Base-by-base conservation (phyloP, 2,888 invertebrate species). In the Odontomyia ornata region DNA sequence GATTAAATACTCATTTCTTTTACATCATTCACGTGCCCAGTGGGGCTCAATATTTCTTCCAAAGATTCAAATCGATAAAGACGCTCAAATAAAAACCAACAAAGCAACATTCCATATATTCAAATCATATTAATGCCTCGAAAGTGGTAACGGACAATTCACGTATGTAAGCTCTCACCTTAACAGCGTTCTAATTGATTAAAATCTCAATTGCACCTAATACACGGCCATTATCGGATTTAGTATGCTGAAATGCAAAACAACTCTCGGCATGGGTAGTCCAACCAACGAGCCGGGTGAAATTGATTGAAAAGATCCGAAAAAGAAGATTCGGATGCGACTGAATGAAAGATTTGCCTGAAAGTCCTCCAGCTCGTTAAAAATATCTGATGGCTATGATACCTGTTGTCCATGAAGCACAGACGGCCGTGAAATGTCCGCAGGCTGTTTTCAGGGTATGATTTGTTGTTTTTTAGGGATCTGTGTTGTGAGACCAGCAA, bases 171-270 rank as follows among this genome's bases (percentile, higher is more conserved):
- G 15, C 30, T 64, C 27, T 30, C 71, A 71, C 52, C 25, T 71
- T 47, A 25, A 36, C 36, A 36, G 28, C 52, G 71, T 71, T 71
- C 52, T 47, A 47, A 71, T 47, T 71, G 71, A 71, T 71, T 52
- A 71, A 71, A 47, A 71, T 71, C 71, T 47, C 71, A 71, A 71
- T 71, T 71, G 71, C 71, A 52, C 71, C 71, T 71, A 71, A 71
- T 71, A 71, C 47, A 47, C 15, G 30, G 52, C 36, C 71, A 71
- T 52, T 71, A 71, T 71, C 71, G 71, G 52, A 23, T 27, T 64
- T 64, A 21, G 60, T 60, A 36, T 5, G 36, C 36, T 36, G 5
- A 36, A 36, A 36, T 36, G 36, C 36, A 36, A 36, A 36, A 36
- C 36, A 3, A 36, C 9, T 3, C 5, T 36, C 36, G 5, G 36